Evolutionary conservation across 2,797 vertebrate genomes (phyloP).

Genomic region (Allobates femoralis): DNA sequence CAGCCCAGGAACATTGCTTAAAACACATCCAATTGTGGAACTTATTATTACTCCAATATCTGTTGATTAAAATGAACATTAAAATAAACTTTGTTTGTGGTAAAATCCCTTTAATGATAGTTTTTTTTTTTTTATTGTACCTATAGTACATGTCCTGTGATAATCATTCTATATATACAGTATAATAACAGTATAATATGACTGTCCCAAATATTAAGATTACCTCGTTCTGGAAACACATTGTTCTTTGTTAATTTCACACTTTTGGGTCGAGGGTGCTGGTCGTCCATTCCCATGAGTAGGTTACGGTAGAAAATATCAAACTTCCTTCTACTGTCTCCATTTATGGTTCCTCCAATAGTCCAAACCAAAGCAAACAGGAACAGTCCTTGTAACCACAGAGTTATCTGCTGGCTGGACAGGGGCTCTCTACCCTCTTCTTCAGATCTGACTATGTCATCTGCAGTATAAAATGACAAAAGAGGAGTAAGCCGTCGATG

Average conservation of each 20-base stretch:
- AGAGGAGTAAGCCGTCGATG: background rate
- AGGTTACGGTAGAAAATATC: slow-evolving; percentile 87
- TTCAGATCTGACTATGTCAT: slow-evolving; percentile 79
- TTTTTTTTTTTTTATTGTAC: background rate
- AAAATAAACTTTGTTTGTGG: too few species aligned
- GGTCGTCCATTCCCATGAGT: slow-evolving; percentile 76
- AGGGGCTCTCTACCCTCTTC: slow-evolving; percentile 71
- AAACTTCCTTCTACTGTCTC: slow-evolving; percentile 87
- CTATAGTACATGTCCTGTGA: background rate
- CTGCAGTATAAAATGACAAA: slow-evolving; percentile 71
- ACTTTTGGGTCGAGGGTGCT: slow-evolving; percentile 82
- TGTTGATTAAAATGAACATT: too few species aligned
- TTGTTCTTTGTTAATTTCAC: slow-evolving; percentile 86
- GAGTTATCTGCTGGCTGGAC: slow-evolving; percentile 83
- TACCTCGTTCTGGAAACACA: slow-evolving; percentile 89
- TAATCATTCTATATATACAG: background rate
- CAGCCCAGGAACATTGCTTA: too few species aligned
- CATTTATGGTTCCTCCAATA: slow-evolving; percentile 84
- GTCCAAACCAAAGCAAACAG: slow-evolving; percentile 92
- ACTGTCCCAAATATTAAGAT: background rate
- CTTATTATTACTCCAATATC: too few species aligned
- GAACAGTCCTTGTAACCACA: slow-evolving; percentile 90
- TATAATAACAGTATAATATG: background rate
- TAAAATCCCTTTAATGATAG: background rate
- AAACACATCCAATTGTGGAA: too few species aligned